These are phyloP conservation scores for Leptinotarsa haldemani DNA, from an alignment of 2,888 invertebrate species.

Conservation along the genomic window DNA sequence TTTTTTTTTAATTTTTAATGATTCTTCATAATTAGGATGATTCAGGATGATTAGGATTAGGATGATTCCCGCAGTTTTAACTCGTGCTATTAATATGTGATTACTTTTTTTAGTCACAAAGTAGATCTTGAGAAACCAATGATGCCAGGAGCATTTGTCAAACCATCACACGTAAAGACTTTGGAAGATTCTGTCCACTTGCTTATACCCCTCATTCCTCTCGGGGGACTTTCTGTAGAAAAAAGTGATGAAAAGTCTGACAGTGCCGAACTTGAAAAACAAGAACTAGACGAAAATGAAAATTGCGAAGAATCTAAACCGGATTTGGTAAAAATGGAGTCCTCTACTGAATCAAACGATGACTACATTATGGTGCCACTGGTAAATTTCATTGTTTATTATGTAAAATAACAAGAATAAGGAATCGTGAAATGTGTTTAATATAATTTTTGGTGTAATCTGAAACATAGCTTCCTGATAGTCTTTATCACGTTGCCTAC, in stretches of 20 bases:
- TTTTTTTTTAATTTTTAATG: no score
- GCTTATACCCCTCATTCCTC: slow-evolving; percentile 73
- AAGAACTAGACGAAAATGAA: slow-evolving; percentile 47
- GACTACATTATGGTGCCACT: slow-evolving; percentile 80
- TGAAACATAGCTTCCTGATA: no score
- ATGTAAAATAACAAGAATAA: neutral
- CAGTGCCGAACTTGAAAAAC: slow-evolving; percentile 37
- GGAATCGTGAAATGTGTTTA: no score
- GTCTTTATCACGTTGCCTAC: no score
- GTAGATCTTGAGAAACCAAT: slow-evolving; percentile 80
- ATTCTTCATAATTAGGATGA: neutral
- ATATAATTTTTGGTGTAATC: no score
- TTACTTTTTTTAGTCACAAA: slow-evolving; percentile 60
- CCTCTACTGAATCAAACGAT: slow-evolving; percentile 71
- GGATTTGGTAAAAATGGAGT: slow-evolving; percentile 67
- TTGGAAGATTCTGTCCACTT: slow-evolving; percentile 63
- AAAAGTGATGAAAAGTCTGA: slow-evolving; percentile 16
- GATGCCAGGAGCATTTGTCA: slow-evolving; percentile 83
- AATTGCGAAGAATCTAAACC: slow-evolving; percentile 61
- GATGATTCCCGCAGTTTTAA: no score
- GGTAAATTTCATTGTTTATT: slow-evolving; percentile 67
- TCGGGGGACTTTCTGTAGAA: slow-evolving; percentile 70
- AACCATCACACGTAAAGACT: slow-evolving; percentile 70
- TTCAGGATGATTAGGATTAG: no score
- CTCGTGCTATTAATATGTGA: neutral